phyloP scores from a whole-genome alignment of 1,140 invertebrate genomes.

The Drosophila cardini region DNA sequence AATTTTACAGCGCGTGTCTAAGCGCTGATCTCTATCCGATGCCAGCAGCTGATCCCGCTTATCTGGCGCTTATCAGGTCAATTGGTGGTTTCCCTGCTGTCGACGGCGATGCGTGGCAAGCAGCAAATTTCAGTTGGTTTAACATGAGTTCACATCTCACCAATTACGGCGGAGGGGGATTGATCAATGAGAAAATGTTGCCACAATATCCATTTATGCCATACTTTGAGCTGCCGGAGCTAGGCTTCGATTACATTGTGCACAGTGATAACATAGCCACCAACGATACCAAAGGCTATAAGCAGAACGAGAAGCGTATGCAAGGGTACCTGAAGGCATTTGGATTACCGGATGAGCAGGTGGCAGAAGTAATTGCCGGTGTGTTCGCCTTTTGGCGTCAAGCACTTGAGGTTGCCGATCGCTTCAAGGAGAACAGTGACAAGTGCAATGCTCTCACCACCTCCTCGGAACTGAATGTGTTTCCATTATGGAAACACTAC shows the following conservation, averaged over 20 bases:
- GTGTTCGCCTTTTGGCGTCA: conserved; percentile 73
- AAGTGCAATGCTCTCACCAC: conserved; percentile 25
- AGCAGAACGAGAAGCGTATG: conserved; percentile 67
- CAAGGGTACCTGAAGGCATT: conserved; percentile 52
- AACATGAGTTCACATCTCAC: conserved; percentile 78
- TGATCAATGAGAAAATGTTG: conserved; percentile 59
- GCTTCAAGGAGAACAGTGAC: conserved; percentile 47
- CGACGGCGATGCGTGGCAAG: conserved; percentile 60
- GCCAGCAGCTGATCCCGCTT: conserved; percentile 65
- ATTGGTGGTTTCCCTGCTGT: conserved; percentile 79
- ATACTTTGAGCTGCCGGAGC: conserved; percentile 67
- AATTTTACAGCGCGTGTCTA: conserved; percentile 70
- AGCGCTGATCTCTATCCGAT: conserved; percentile 58
- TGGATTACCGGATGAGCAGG: conserved; percentile 53
- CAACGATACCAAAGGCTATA: conserved; percentile 58
- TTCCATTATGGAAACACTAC: conserved; percentile 55
- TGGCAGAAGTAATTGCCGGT: conserved; percentile 43
- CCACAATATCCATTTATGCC: conserved; percentile 67
- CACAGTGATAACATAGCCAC: conserved; percentile 67
- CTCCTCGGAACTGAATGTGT: background rate
- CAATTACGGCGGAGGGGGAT: conserved; percentile 56
- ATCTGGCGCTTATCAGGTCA: conserved; percentile 70
- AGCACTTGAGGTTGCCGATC: conserved; percentile 48
- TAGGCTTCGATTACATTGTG: conserved; percentile 76
- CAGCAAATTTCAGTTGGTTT: conserved; percentile 73